A percentile compares a stretch with the other conserved stretches of the same genome.
These are phyloP conservation scores for Psammodynastes pulverulentus DNA, from an alignment of 2,113 vertebrate genomes.

Conservation along the genomic window DNA sequence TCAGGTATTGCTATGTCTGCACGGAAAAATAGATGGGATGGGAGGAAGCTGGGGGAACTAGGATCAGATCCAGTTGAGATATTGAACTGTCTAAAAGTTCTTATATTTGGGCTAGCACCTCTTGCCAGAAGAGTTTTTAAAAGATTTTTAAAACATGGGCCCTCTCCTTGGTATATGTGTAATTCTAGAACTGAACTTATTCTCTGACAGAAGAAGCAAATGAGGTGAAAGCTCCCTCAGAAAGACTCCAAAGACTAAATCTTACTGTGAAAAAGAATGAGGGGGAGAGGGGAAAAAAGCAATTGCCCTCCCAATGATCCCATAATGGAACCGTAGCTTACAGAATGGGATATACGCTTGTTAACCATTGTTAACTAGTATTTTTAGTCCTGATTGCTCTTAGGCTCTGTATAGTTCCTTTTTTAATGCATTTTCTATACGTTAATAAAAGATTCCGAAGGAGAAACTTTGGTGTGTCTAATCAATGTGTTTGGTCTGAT, in stretches of 20 bases:
- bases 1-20: neutral
- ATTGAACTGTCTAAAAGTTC: constrained; percentile 19
- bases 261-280: constrained; percentile 17
- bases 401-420: constrained; percentile 96
- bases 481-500: neutral
- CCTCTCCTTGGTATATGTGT: constrained; percentile 41
- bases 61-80: constrained; percentile 18
- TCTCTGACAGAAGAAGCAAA: constrained; percentile 17
- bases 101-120: neutral
- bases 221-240: neutral
- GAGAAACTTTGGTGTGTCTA: constrained; percentile 27
- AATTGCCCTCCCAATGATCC: constrained; percentile 14
- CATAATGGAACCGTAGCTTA: constrained; percentile 62
- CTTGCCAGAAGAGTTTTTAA: constrained; percentile 52
- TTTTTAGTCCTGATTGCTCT: constrained; percentile 88
- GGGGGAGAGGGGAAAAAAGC: constrained; percentile 22
- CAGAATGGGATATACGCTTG: constrained; percentile 76
- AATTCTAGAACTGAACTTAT: constrained; percentile 38
- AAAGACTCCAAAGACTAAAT: constrained; percentile 33
- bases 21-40: neutral
- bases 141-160: constrained; percentile 19
- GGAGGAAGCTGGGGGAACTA: neutral
- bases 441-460: constrained; percentile 97
- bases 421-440: constrained; percentile 99
- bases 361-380: constrained; percentile 88